Conservation (phyloP, 1,140 invertebrate genomes). For the Drosophila persimilis region DNA sequence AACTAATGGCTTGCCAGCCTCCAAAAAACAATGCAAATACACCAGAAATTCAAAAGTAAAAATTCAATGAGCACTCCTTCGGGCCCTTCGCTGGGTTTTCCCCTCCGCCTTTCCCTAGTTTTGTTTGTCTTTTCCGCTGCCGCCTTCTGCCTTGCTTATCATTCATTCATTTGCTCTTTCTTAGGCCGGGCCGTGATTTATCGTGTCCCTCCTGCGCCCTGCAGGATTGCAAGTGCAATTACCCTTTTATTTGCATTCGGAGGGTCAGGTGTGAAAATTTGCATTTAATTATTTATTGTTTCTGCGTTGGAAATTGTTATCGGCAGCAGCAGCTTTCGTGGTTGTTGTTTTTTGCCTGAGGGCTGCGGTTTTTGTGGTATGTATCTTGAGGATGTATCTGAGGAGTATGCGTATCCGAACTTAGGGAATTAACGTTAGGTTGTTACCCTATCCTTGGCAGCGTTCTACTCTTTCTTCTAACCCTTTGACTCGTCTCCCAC, state of each 20-base stretch:
- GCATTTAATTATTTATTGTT: constrained; percentile 63
- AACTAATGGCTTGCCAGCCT: constrained; percentile 59
- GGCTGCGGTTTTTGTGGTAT: constrained; percentile 31
- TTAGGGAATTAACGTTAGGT: no score
- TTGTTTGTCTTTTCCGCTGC: constrained; percentile 12
- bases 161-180: constrained; percentile 59
- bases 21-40: constrained; percentile 14
- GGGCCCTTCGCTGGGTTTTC: no score
- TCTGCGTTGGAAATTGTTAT: no score
- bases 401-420: no score
- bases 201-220: not conserved
- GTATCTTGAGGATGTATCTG: constrained; percentile 9
- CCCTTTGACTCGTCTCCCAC: no score
- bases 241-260: constrained; percentile 56
- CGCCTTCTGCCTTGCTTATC: constrained; percentile 57
- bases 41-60: constrained; percentile 5
- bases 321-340: no score
- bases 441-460: no score
- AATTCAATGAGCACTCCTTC: constrained; percentile 32
- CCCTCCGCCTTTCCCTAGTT: not conserved
- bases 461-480: no score
- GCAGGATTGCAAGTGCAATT: constrained; percentile 31
- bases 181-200: constrained; percentile 47
- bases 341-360: no score
- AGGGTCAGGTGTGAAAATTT: constrained; percentile 58